Conservation (phyloP, 2,797 vertebrate genomes). For the Neosalanx taihuensis region DNA sequence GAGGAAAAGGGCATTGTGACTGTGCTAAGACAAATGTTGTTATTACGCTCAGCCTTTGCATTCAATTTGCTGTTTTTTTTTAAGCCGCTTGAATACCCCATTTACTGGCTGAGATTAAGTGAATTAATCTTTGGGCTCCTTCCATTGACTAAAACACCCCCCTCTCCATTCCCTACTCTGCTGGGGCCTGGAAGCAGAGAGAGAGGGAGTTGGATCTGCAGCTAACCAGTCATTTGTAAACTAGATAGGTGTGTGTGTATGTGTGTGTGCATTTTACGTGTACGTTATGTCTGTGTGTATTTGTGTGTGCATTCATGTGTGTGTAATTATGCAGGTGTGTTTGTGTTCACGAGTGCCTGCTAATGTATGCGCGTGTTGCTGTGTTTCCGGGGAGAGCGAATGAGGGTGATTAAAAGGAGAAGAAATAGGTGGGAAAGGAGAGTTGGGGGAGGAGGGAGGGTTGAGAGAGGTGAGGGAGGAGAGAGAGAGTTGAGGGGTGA, state of each 20-base stretch:
- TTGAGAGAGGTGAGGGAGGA: no score
- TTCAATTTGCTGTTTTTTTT: slow-evolving; percentile 72
- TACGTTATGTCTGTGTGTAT: slow-evolving; percentile 13
- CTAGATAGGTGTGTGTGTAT: slow-evolving; percentile 1
- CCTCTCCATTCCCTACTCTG: neutral
- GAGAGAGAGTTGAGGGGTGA: no score
- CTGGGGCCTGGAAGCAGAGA: neutral
- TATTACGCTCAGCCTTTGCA: slow-evolving; percentile 71
- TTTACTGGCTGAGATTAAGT: slow-evolving; percentile 74
- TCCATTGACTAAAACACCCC: slow-evolving; percentile 47
- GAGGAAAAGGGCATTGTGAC: slow-evolving; percentile 59
- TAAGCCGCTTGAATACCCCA: slow-evolving; percentile 71
- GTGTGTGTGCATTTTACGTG: slow-evolving; percentile 5
- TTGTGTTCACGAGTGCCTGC: neutral
- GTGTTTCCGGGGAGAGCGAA: neutral
- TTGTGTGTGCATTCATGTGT: neutral
- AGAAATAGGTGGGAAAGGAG: neutral
- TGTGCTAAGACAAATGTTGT: slow-evolving; percentile 72
- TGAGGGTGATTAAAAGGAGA: neutral
- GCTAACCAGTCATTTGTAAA: neutral
- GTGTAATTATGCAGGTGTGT: slow-evolving; percentile 6
- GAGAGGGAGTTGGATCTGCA: neutral
- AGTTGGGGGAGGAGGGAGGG: neutral
- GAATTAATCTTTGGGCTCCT: slow-evolving; percentile 72
- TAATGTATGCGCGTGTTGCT: neutral